Base-by-base conservation (phyloP, 2,888 invertebrate genomes). In the Leptura quadrifasciata region DNA sequence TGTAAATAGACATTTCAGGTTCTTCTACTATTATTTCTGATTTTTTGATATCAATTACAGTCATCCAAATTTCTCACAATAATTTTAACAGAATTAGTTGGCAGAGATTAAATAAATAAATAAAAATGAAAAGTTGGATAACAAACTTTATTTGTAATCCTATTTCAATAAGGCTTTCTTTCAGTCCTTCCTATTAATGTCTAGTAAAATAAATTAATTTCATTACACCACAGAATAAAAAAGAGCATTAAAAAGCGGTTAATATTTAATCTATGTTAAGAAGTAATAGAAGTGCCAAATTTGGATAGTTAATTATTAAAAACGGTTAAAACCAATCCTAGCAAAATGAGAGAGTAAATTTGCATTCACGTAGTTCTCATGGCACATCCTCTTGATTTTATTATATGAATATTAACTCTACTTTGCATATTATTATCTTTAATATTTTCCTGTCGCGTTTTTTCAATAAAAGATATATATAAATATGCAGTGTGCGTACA, bases 341-440 rank as follows among this genome's bases (percentile, higher is more conserved):
- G 39, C 39, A 39, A 39, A 39, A 39, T 39, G 39, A 39, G 15
- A 15, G 21, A 47, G 18, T 72, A 70, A 84, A 84, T 86, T 85
- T 83, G 85, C 86, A 86, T 86, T 83, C 85, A 82, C 80, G 82
- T 81, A 81, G 83, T 81, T 82, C 71, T 54, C 80, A 76, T 83
- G 80, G 83, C 84, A 85, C 83, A 85, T 86, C 86, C 86, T 86
- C 80, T 86, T 72, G 76, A 77, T 76, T 79, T 76, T 80, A 79
- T 80, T 81, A 81, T 78, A 81, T 85, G 86, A 85, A 86, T 86
- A 83, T 84, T 85, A 85, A 85, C 80, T 80, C 79, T 76, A 81
- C 75, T 83, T 81, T 83, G 82, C 84, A 84, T 86, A 82, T 82
- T 80, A 82, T 84, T 82, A 83, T 78, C 76, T 77, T 78, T 76